phyloP scores from a whole-genome alignment of 2,888 invertebrate species.

The Nemapogon koenigi region DNA sequence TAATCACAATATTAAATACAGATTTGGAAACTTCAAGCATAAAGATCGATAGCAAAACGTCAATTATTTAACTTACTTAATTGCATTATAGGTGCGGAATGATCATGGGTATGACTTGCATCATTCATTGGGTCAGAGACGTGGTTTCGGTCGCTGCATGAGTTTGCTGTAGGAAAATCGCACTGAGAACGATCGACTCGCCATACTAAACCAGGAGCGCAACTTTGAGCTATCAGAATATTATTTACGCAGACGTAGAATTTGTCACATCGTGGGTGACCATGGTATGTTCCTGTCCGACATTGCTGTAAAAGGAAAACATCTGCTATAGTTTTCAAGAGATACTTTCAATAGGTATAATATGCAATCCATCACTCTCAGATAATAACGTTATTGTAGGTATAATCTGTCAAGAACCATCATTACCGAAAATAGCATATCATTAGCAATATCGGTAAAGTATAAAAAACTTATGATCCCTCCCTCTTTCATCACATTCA shows the following conservation, averaged over 20 bases:
- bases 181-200: conserved; percentile 70
- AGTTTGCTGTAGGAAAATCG: conserved; percentile 74
- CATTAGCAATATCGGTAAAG: too few relatives aligned
- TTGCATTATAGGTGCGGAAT: conserved; percentile 20
- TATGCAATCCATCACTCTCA: background rate
- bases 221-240: conserved; percentile 70
- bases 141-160: conserved; percentile 57
- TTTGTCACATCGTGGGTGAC: conserved; percentile 74
- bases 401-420: background rate
- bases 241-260: conserved; percentile 83
- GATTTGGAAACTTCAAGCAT: too few relatives aligned
- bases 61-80: conserved; percentile 16
- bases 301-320: conserved; percentile 54
- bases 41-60: too few relatives aligned
- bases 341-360: too few relatives aligned
- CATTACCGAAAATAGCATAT: background rate
- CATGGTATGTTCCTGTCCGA: conserved; percentile 76
- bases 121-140: conserved; percentile 26
- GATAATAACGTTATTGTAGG: background rate
- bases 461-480: too few relatives aligned
- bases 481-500: too few relatives aligned
- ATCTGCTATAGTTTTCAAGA: too few relatives aligned
- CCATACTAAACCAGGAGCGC: conserved; percentile 81
- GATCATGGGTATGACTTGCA: conserved; percentile 21
- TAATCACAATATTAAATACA: too few relatives aligned